Conservation (phyloP, 2,113 vertebrate genomes). For the Sander lucioperca region DNA sequence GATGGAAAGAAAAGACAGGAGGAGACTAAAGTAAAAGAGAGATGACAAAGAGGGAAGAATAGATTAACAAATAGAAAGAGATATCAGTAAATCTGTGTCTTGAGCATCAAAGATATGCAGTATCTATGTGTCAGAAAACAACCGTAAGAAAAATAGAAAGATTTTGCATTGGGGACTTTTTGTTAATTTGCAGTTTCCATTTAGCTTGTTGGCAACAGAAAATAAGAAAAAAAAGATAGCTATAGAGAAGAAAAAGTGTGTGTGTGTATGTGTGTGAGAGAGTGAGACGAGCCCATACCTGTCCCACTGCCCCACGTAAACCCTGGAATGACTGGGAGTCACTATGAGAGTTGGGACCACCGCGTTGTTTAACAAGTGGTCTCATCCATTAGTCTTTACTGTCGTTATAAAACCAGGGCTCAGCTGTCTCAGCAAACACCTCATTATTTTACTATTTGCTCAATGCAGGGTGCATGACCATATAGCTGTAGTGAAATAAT, state of each 20-base stretch:
- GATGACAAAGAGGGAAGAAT: background rate
- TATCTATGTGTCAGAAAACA: background rate
- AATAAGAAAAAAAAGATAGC: background rate
- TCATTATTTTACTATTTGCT: background rate
- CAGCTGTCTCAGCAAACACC: background rate
- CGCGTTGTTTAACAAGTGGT: conserved; percentile 29
- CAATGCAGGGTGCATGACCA: background rate
- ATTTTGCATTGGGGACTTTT: background rate
- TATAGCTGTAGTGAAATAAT: background rate
- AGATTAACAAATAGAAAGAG: background rate
- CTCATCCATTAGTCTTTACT: conserved; percentile 48
- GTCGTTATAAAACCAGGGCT: conserved; percentile 24
- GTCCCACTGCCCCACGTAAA: conserved; percentile 55
- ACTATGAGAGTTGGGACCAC: conserved; percentile 37
- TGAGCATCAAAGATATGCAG: background rate
- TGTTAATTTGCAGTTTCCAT: background rate
- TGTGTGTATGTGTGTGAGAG: background rate
- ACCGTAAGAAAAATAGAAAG: background rate
- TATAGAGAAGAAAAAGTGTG: background rate
- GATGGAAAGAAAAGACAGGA: background rate
- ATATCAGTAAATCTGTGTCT: background rate
- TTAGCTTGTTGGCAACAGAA: background rate
- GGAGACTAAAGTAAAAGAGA: background rate
- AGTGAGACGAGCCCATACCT: conserved; percentile 60
- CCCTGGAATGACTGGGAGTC: conserved; percentile 49